These are phyloP conservation scores for Heliconius eleuchia DNA, from an alignment of 1,140 invertebrate genomes.

Conservation along the genomic window DNA sequence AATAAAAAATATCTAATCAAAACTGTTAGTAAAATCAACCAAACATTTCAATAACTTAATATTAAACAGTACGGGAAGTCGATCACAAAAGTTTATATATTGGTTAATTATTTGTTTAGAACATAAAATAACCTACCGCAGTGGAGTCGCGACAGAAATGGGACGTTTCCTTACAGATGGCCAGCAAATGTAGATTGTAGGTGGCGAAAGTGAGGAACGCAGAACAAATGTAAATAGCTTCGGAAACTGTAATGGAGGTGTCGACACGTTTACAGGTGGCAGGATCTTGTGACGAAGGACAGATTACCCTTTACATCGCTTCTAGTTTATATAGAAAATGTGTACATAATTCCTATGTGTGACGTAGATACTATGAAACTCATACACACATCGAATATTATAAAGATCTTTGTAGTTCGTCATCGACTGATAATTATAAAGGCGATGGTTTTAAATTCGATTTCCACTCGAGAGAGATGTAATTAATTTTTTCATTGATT, in stretches of 20 bases:
- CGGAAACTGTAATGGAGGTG: slow-evolving; percentile 65
- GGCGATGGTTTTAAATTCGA: too few relatives aligned
- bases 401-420: too few relatives aligned
- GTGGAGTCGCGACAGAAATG: slow-evolving; percentile 16
- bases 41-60: background rate
- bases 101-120: slow-evolving; percentile 7
- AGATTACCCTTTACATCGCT: slow-evolving; percentile 8
- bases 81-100: background rate
- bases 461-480: too few relatives aligned
- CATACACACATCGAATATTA: too few relatives aligned
- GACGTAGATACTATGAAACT: background rate
- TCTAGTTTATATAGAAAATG: background rate
- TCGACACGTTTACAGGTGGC: slow-evolving; percentile 66
- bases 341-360: background rate
- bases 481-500: too few relatives aligned
- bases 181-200: slow-evolving; percentile 37
- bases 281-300: slow-evolving; percentile 38
- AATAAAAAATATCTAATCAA: too few relatives aligned
- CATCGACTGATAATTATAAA: too few relatives aligned
- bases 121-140: slow-evolving; percentile 23
- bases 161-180: slow-evolving; percentile 34
- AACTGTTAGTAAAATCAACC: too few relatives aligned
- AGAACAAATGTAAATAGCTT: slow-evolving; percentile 64
- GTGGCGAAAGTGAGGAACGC: slow-evolving; percentile 50
- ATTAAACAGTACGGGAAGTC: background rate